A percentile compares a stretch with the other conserved stretches of the same genome.
These are phyloP conservation scores for Martes flavigula DNA, from an alignment of 2,797 vertebrate species.

Conservation along the genomic window DNA sequence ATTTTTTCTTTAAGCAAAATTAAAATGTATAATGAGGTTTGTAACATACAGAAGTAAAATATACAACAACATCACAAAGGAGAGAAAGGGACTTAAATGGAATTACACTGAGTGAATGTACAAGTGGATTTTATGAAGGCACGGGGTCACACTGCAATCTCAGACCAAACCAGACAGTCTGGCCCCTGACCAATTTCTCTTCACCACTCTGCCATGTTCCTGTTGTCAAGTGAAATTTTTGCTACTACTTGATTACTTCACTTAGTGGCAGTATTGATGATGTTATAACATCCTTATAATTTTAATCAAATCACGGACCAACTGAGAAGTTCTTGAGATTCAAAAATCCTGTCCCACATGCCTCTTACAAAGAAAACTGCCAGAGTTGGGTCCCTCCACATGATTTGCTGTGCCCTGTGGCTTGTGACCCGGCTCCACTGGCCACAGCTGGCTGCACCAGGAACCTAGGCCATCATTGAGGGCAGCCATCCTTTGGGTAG, in stretches of 20 bases:
- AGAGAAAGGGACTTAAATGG: background rate
- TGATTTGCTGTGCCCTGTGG: background rate
- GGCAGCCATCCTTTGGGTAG: background rate
- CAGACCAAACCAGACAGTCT: background rate
- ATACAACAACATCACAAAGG: background rate
- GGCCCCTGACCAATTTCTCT: background rate
- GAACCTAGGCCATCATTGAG: background rate
- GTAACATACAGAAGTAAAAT: background rate
- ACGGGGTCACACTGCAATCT: background rate
- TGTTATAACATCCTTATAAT: background rate
- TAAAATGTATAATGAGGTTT: background rate
- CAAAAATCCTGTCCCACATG: background rate
- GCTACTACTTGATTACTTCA: background rate
- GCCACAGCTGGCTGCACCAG: background rate
- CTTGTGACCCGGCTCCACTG: background rate
- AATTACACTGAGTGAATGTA: background rate
- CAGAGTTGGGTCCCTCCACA: background rate
- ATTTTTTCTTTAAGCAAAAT: slow-evolving; percentile 2
- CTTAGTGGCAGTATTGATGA: background rate
- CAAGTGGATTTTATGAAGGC: background rate
- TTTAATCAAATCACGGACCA: background rate
- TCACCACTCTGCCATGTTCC: background rate
- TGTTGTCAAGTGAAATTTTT: background rate
- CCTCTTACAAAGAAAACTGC: background rate
- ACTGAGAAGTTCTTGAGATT: background rate